Conservation (phyloP, 2,113 vertebrate species). For the Laticauda colubrina region DNA sequence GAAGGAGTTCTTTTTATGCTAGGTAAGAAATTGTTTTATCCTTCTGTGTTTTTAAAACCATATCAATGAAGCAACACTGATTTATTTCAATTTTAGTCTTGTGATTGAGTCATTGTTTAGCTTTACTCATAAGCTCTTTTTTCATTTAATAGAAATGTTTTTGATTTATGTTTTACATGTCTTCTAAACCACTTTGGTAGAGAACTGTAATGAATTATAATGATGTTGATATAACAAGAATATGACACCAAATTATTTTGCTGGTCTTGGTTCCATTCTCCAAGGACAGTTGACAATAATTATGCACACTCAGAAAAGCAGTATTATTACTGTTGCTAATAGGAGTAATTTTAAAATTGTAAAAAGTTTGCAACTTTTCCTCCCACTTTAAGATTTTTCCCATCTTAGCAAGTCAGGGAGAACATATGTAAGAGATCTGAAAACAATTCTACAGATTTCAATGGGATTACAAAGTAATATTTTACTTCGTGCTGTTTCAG, state of each 20-base stretch:
- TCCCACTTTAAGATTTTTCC: not conserved
- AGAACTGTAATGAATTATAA: not conserved
- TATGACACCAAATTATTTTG: not conserved
- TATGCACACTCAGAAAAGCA: not conserved
- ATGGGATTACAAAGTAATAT: not conserved
- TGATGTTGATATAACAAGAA: not conserved
- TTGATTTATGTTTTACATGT: not conserved
- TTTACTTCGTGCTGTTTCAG: not conserved
- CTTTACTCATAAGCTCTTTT: not conserved
- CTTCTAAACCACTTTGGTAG: not conserved
- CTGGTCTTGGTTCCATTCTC: not conserved
- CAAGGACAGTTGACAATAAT: not conserved
- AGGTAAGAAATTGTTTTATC: not conserved
- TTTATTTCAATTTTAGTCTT: not conserved
- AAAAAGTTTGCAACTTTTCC: not conserved
- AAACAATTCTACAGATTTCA: not conserved
- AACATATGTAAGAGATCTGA: not conserved
- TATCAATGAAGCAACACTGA: not conserved
- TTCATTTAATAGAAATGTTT: not conserved
- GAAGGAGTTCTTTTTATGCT: not conserved
- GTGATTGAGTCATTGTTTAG: not conserved
- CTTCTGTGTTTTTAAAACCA: not conserved
- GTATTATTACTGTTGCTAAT: not conserved
- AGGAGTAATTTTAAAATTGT: not conserved
- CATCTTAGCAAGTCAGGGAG: not conserved